Evolutionary conservation across 2,888 invertebrate genomes (phyloP), one percentile per base, ranked within the genome.

Genomic region (Drosophila antonietae): DNA sequence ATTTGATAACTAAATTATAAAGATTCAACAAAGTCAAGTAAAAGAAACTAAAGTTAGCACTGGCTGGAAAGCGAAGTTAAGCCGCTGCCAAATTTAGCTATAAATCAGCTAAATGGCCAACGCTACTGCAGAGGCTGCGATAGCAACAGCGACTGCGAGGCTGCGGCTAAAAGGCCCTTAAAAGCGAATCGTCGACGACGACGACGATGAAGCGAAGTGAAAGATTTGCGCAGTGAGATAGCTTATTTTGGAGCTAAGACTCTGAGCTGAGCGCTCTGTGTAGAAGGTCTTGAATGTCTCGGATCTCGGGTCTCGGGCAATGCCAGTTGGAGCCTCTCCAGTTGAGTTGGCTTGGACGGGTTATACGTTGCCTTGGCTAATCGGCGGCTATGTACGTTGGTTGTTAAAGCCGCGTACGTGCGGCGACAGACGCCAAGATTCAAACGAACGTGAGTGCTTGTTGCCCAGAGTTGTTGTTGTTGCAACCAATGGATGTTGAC

Each of bases 311-410:
- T 28, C 23, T 55, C 39, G 55, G 39, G 55, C 23, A 46, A 61
- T 49, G 63, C 35, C 52, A 20, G 53, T 39, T 39, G 53, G 28
- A 55, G 47, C 20, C 51, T 55, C 52, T 57, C 31, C 23, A 61
- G 46, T 39, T 35, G 44, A 52, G 68, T 53, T 59, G 47, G 65
- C 62, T 68, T 68, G 70, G 65, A 71, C 62, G 61, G 70, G 41
- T 63, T 57, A 63, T 77, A 61, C 72, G 78, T 77, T 88, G 78
- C 83, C 86, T 88, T 88, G 85, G 86, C 86, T 87, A 86, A 86
- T 86, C 86, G 86, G 80, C 86, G 89, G 89, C 88, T 88, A 86
- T 86, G 89, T 87, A 84, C 89, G 88, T 84, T 79, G 89, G 77
- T 82, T 86, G 89, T 89, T 86, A 81, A 80, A 81, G 73, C 81